These are phyloP conservation scores for Pygocentrus nattereri DNA, from an alignment of 2,797 vertebrate genomes.

Conservation along the genomic window DNA sequence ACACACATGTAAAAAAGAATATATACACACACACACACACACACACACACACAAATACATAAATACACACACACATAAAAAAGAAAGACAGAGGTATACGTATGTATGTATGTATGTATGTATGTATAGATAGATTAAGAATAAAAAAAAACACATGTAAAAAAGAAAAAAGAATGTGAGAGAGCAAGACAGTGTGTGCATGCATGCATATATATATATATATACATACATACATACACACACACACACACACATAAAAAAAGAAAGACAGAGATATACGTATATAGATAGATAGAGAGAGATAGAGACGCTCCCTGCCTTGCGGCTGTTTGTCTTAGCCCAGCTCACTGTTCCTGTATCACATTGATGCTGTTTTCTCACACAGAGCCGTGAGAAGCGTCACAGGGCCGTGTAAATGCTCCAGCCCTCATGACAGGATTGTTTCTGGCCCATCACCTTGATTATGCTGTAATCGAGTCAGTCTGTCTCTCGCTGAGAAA, in stretches of 20 bases:
- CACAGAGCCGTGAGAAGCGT: constrained; percentile 47
- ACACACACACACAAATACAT: no score
- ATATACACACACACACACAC: no score
- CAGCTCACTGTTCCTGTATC: constrained; percentile 70
- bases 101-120: no score
- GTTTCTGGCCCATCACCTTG: constrained; percentile 58
- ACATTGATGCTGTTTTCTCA: constrained; percentile 71
- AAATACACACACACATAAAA: no score
- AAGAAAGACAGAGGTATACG: no score
- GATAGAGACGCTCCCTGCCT: constrained; percentile 71
- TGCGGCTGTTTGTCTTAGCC: constrained; percentile 63
- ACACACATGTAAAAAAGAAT: no score
- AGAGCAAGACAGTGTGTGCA: no score
- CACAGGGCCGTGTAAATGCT: constrained; percentile 60
- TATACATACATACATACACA: no score
- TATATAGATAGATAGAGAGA: constrained; percentile 2
- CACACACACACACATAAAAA: neutral
- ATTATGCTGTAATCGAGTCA: constrained; percentile 47
- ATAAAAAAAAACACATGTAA: no score
- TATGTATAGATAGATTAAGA: no score
- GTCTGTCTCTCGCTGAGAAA: constrained; percentile 24
- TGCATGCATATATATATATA: no score
- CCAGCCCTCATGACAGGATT: constrained; percentile 63
- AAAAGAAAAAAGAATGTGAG: no score
- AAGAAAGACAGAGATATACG: constrained; percentile 37